Evolutionary conservation across 1,140 invertebrate species (phyloP).

Genomic region (Tribolium madens): DNA sequence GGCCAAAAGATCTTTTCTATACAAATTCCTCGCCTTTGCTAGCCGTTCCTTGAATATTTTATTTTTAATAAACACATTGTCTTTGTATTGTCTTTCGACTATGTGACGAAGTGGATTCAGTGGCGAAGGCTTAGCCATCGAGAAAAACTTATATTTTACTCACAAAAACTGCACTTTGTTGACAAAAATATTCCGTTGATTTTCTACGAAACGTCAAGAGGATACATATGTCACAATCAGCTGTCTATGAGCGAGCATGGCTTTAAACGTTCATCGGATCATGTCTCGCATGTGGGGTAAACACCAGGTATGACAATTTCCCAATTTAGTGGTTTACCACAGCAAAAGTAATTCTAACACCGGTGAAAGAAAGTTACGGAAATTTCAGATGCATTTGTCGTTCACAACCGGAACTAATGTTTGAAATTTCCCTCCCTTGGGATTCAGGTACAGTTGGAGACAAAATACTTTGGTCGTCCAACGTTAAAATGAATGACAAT

Average conservation of each 20-base stretch:
- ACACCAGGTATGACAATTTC: background rate
- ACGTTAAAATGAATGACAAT: too few relatives aligned
- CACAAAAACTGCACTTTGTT: conserved; percentile 51
- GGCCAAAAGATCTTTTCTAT: conserved; percentile 85
- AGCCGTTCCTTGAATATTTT: conserved; percentile 75
- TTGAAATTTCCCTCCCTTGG: too few relatives aligned
- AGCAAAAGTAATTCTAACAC: too few relatives aligned
- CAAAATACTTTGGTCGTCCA: too few relatives aligned
- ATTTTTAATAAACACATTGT: conserved; percentile 67
- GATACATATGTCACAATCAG: conserved; percentile 49
- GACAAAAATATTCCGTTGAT: conserved; percentile 50
- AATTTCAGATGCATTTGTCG: too few relatives aligned
- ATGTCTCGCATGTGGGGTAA: conserved; percentile 3
- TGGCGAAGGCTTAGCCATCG: conserved; percentile 66
- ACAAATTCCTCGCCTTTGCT: conserved; percentile 78
- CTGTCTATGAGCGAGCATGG: conserved; percentile 45
- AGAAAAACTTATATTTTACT: conserved; percentile 17
- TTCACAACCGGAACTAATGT: too few relatives aligned
- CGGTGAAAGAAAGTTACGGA: too few relatives aligned
- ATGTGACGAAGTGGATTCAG: conserved; percentile 68
- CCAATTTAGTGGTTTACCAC: too few relatives aligned
- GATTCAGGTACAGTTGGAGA: too few relatives aligned
- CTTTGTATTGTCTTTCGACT: conserved; percentile 68
- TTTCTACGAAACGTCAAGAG: conserved; percentile 42
- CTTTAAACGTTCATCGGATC: conserved; percentile 39